Base-by-base conservation (phyloP, 2,113 vertebrate genomes). In the Isichthys henryi region DNA sequence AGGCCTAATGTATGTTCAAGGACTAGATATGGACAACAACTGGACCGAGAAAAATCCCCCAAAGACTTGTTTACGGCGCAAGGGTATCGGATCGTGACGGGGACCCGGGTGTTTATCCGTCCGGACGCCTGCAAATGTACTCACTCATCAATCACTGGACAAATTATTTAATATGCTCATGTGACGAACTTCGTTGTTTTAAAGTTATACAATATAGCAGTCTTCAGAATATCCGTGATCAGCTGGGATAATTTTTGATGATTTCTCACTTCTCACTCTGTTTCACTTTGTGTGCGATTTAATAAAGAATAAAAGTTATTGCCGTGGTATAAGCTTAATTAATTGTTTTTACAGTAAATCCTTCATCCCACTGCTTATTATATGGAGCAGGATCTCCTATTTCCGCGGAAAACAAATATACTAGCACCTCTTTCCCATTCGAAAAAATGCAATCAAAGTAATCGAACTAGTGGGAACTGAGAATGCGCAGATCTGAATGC, bases 1-100 rank as follows among this genome's bases (percentile, higher is more conserved):
- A 5, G 90, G 91, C 13, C 89, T 91, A 85, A 92, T 92, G 91
- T 91, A 88, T 45, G 48, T 82, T 48, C 91, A 89, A 58, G 89
- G 77, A 31, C n/a, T 50, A 1, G 49, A 86, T 46, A n/a, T 89
- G 66, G 31, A 35, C 13, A 39, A 50, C 56, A n/a, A 5, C 88
- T 80, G 70, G 48, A 35, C 66, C 15, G 5, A 31, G 31, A 80
- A 3, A 43, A 27, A 23, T 35, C 35, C 88, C 8, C 15, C 88
- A 15, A 31, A 52, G 48, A 43, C 13, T 48, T 31, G 21, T 15
- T 77, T 77, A 77, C 49, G 87, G 39, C 3, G 23, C 43, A 88
- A 88, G 45, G 62, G 86, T n/a, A 45, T 87, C 10, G 87, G 58
- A 70, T 88, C 87, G 21, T 74, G n/a, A n/a, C 11, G 11, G 31